These are phyloP conservation scores for Tinamus guttatus DNA, from an alignment of 2,113 vertebrate genomes.

Conservation along the genomic window DNA sequence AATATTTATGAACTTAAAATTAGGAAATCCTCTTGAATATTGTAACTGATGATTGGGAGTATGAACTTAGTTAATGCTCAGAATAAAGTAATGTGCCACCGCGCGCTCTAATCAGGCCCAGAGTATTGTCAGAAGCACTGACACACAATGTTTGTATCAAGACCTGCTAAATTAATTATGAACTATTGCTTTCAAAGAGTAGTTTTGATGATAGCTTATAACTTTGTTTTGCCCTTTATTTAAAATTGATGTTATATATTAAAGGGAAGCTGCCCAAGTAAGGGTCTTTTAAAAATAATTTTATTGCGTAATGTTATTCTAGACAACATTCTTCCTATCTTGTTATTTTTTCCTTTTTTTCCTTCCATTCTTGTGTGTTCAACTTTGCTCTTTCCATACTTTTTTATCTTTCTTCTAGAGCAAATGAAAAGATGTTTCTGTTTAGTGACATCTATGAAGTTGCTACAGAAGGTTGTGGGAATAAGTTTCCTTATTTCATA, in stretches of 20 bases:
- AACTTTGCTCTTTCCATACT: neutral
- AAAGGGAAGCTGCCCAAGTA: slow-evolving; percentile 39
- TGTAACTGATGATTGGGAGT: neutral
- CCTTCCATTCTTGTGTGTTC: neutral
- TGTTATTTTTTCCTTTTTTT: neutral
- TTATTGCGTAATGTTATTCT: slow-evolving; percentile 31
- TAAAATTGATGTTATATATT: slow-evolving; percentile 36
- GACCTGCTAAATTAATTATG: neutral
- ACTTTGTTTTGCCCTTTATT: slow-evolving; percentile 31
- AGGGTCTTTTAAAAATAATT: slow-evolving; percentile 5
- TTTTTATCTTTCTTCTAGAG: slow-evolving; percentile 21
- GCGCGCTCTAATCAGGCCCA: neutral
- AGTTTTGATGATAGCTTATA: slow-evolving; percentile 16
- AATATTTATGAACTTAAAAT: neutral
- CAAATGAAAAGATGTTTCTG: neutral
- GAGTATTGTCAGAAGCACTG: neutral
- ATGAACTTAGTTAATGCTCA: neutral
- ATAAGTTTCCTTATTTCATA: neutral
- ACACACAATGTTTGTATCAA: neutral
- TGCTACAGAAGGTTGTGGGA: neutral
- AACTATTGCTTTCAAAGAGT: neutral
- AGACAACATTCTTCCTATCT: neutral
- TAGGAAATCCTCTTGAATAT: neutral
- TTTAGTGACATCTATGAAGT: neutral
- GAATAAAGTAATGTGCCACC: neutral